Base-by-base conservation (phyloP, 2,888 invertebrate species). In the Calephelis perditalis region DNA sequence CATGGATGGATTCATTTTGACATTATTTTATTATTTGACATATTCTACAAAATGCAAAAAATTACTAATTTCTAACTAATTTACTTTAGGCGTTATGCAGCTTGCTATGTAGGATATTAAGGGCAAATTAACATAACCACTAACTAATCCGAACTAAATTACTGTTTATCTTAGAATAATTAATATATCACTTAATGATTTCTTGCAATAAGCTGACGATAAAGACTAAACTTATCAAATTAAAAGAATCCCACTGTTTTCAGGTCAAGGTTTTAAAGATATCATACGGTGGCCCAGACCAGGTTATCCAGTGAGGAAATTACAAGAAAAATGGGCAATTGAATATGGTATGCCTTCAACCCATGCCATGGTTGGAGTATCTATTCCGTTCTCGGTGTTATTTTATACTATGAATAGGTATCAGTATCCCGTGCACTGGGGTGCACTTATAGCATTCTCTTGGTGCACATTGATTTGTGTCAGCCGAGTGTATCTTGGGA, bases 281-380 rank as follows among this genome's bases (percentile, higher is more conserved):
- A 91, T 98, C 64, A 92, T 98, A 62, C 88, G 94, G 66, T 96
- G 96, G 96, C 96, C 97, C 2, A 92, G 98, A 65, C 98, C 98
- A 0, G 92, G 95, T 0, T 96, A 95, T 59, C 97, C 98, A 0
- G 97, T 96, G 0, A 92, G 95, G 65, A 93, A 96, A 70, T 82
- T 98, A 54, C 97, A 98, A 78, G 92, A 93, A 56, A 96, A 97
- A 85, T 98, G 97, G 96, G 94, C 95, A 2, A 85, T 96, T 70
- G 98, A 98, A 78, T 98, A 97, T 87, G 98, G 98, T 11, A 97
- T 98, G 96, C 98, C 98, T 2, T 98, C 97, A 11, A 98, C 98
- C 1, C 98, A 98, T 83, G 97, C 97, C 7, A 97, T 97, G 96
- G 96, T 97, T 47, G 96, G 95, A 0, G 93, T 96, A 12, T 95